A percentile compares a stretch with the other conserved stretches of the same genome.
Conservation (phyloP, 2,797 vertebrate genomes). For the Galago senegalensis region DNA sequence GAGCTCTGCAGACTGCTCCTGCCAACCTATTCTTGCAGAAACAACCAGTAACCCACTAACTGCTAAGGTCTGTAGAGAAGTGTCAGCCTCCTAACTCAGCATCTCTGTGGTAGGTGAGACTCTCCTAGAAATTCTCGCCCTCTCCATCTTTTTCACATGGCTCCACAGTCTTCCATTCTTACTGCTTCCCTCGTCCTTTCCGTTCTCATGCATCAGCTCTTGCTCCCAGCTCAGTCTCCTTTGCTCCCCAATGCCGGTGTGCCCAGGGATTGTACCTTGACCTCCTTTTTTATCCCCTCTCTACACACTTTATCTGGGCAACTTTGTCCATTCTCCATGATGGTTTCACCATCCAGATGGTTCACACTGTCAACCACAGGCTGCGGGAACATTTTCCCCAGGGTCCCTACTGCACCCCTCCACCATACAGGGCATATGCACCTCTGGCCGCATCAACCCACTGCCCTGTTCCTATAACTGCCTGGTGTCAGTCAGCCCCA, state of each 20-base stretch:
- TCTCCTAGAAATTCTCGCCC: not conserved
- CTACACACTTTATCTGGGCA: not conserved
- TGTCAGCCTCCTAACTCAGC: not conserved
- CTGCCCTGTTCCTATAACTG: not conserved
- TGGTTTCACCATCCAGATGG: not conserved
- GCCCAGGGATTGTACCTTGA: not conserved
- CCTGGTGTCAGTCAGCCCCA: not conserved
- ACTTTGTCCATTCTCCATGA: not conserved
- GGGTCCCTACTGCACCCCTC: not conserved
- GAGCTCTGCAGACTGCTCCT: not conserved
- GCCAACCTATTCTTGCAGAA: not conserved
- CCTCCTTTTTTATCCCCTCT: not conserved
- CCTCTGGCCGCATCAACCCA: not conserved
- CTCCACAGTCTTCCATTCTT: not conserved
- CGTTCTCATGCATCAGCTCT: not conserved
- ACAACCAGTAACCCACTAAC: not conserved
- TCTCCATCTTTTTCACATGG: not conserved
- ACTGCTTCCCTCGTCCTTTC: not conserved
- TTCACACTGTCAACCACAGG: not conserved
- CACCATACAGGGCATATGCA: not conserved
- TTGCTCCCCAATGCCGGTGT: not conserved
- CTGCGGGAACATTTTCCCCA: not conserved
- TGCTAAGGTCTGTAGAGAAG: not conserved
- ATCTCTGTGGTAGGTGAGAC: not conserved
- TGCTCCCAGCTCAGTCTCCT: not conserved